phyloP scores from a whole-genome alignment of 2,797 vertebrate genomes.

The Sardinella longiceps region DNA sequence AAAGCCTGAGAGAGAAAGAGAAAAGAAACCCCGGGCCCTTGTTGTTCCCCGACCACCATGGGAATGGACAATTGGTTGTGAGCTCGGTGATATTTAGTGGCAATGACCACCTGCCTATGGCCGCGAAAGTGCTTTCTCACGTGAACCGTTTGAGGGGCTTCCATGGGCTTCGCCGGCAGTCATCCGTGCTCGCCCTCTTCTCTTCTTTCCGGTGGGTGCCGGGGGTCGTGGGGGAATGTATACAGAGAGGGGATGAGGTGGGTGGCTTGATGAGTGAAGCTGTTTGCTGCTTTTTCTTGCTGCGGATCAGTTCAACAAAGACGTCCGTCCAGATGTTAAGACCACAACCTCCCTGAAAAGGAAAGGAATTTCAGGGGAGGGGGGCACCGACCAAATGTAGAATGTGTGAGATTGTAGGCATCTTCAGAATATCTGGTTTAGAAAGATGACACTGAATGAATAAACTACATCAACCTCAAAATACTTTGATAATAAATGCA shows the following conservation, averaged over 20 bases:
- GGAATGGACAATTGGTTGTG: constrained; percentile 36
- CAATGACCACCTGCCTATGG: constrained; percentile 39
- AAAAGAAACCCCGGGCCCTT: constrained; percentile 52
- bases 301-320: constrained; percentile 13
- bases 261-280: constrained; percentile 49
- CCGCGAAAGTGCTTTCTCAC: constrained; percentile 15
- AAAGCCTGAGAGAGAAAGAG: constrained; percentile 46
- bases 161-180: neutral
- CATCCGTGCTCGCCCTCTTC: constrained; percentile 6
- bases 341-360: neutral
- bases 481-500: neutral
- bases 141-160: constrained; percentile 19
- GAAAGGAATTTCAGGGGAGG: neutral
- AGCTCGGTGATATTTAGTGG: constrained; percentile 38
- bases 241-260: constrained; percentile 62
- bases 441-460: neutral
- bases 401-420: neutral
- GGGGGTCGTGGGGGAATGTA: neutral
- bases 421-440: neutral
- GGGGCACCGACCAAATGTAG: neutral
- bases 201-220: neutral
- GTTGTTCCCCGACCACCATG: constrained; percentile 32
- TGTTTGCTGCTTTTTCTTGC: neutral
- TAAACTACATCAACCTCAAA: neutral
- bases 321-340: constrained; percentile 21